Base-by-base conservation (phyloP, 2,888 invertebrate species). In the Thysanoteuthis rhombus region DNA sequence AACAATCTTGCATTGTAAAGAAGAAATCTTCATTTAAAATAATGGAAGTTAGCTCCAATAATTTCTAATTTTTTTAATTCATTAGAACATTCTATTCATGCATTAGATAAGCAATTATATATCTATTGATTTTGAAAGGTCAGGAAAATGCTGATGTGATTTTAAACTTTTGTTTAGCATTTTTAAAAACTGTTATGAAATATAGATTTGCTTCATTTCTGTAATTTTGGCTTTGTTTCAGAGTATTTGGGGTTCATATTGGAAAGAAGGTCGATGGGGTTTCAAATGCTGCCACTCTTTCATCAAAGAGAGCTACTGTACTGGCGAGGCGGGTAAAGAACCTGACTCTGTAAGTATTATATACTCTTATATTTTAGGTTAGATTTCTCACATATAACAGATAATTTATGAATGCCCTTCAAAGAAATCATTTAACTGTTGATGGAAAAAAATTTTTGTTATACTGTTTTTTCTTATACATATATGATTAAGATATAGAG, bases 201-300 rank as follows among this genome's bases (percentile, higher is more conserved):
- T 38, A 32, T 36, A 38, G 32, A 8, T 90, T 36, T 28, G 16
- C 19, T 25, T 90, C 38, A 90, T 36, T 38, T 90, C 90, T 90
- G 32, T 90, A 25, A 39, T 90, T 92, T 47, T 25, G 89, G n/a
- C 93, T 91, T 42, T 94, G 93, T 95, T 96, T 89, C 95, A 97
- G 97, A 98, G 98, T 0, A 98, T 99, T 16, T 99, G 99, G 98
- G 99, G 99, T 8, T 99, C 99, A 0, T 99, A 98, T 97, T 99
- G 99, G 99, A 98, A 98, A 95, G 98, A 98, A 93, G 99, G 99
- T 0, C 98, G 98, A 94, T 99, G 99, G 99, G 99, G 99, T 0
- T 99, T 98, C 97, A 98, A 98, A 96, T 99, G 99, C 96, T 99
- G 99, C 97, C 98, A 99, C 96, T 99, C 99, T 0, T 98, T 98